phyloP scores from a whole-genome alignment of 2,113 vertebrate genomes.

The Lophochroa leadbeateri region DNA sequence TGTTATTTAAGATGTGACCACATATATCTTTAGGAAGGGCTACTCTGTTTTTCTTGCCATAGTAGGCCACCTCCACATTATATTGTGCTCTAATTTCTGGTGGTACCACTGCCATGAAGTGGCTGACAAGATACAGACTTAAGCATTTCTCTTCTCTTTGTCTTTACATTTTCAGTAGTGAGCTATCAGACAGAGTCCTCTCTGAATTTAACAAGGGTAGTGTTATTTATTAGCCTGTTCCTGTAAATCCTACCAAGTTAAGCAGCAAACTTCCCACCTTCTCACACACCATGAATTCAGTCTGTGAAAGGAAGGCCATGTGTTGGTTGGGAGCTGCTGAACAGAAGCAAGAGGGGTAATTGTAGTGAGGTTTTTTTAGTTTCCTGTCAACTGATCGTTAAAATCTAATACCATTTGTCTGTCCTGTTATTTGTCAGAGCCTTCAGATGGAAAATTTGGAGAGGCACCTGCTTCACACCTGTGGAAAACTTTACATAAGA shows the following conservation, averaged over 20 bases:
- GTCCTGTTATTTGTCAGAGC: constrained; percentile 27
- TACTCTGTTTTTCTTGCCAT: neutral
- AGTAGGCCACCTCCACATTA: neutral
- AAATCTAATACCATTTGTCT: constrained; percentile 29
- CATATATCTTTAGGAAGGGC: neutral
- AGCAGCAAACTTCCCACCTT: neutral
- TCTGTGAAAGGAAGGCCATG: neutral
- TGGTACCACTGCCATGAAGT: neutral
- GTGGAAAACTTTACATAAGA: neutral
- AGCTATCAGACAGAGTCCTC: neutral
- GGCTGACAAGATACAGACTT: neutral
- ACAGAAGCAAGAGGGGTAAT: neutral
- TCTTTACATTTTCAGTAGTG: neutral
- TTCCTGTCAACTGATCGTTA: neutral
- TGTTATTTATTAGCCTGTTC: neutral
- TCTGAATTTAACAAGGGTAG: neutral
- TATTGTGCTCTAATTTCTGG: neutral
- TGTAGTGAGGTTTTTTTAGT: neutral
- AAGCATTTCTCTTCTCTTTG: neutral
- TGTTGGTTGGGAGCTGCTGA: neutral
- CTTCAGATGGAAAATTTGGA: neutral
- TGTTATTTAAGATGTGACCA: neutral
- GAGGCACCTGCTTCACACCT: neutral
- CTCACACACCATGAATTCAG: neutral
- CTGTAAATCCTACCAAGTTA: neutral